Evolutionary conservation across 2,113 vertebrate genomes (phyloP), one percentile per base, ranked within the genome.

Genomic region (Chloebia gouldiae): DNA sequence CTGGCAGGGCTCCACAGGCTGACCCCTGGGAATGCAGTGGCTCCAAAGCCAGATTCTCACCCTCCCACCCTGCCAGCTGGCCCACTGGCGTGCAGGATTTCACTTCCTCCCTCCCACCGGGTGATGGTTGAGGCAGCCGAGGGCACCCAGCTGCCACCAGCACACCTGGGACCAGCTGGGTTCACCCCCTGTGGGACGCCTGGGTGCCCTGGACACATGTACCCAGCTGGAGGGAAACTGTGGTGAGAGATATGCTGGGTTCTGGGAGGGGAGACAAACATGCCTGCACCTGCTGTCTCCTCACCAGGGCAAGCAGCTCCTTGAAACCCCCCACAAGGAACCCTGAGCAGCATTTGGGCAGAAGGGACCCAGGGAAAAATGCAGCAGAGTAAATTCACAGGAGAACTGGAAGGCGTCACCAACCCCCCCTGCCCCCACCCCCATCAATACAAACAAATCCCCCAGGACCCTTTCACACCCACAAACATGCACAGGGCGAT

Each of bases 121-220:
- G 33, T 16, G 53, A 33, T 1, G 14, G 61, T 9, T 86, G 51
- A 88, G 51, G 83, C 75, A 94, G 75, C 40, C 0, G 1, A 85
- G 54, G 71, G 50, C 65, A 91, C 47, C 27, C 92, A 88, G 70
- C 84, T 93, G 84, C 63, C 85, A 66, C 27, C 16, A 3, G 45
- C 28, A 11, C 89, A 81, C 59, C 73, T 84, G 86, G 90, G 19
- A 49, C 70, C 25, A 19, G 42, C 42, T 0, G 0, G 22, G 85
- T 54, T 89, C 45, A 59, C 30, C 47, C 22, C 40, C 72, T n/a
- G 11, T 0, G 3, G 66, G 71, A 64, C 15, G 22, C 4, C 3
- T 2, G 35, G 61, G 61, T 64, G 71, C 56, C 39, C 47, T 8
- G 0, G 15, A 35, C 80, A 70, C 24, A 13, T 51, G 70, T 39